Conservation (phyloP, 1,140 invertebrate genomes). For the Drosophila rhopaloa region DNA sequence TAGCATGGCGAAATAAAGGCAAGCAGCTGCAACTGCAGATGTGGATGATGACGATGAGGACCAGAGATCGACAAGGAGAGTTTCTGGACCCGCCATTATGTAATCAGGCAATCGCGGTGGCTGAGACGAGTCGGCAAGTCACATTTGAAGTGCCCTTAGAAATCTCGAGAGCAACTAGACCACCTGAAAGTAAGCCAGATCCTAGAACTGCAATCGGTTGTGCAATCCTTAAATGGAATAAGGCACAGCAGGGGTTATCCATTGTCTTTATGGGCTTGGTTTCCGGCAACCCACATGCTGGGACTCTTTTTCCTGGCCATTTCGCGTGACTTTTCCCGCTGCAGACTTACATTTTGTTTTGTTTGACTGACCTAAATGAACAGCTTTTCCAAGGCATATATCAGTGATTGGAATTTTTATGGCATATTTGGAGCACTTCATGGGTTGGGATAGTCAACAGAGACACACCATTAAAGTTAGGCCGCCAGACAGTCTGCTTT, state of each 20-base stretch:
- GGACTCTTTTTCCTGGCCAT: constrained; percentile 27
- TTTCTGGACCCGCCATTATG: constrained; percentile 29
- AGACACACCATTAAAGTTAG: neutral
- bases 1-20: constrained; percentile 27
- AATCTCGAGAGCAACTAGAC: constrained; percentile 7
- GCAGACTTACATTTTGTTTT: constrained; percentile 12
- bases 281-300: constrained; percentile 39
- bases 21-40: constrained; percentile 29
- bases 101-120: constrained; percentile 31
- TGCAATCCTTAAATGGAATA: constrained; percentile 18
- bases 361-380: constrained; percentile 10
- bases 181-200: constrained; percentile 23
- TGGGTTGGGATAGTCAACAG: constrained; percentile 22
- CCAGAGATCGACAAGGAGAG: neutral
- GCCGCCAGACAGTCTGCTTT: constrained; percentile 10
- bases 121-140: constrained; percentile 10
- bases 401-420: constrained; percentile 53
- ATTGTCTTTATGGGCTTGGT: constrained; percentile 21
- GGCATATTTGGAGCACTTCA: constrained; percentile 56
- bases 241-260: constrained; percentile 17
- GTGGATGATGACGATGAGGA: neutral
- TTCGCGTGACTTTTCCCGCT: constrained; percentile 46
- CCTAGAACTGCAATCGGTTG: neutral
- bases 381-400: constrained; percentile 31
- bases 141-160: neutral